Evolutionary conservation across 2,888 invertebrate species (phyloP), one percentile per base, ranked within the genome.

Genomic region (Phorcus lineatus): DNA sequence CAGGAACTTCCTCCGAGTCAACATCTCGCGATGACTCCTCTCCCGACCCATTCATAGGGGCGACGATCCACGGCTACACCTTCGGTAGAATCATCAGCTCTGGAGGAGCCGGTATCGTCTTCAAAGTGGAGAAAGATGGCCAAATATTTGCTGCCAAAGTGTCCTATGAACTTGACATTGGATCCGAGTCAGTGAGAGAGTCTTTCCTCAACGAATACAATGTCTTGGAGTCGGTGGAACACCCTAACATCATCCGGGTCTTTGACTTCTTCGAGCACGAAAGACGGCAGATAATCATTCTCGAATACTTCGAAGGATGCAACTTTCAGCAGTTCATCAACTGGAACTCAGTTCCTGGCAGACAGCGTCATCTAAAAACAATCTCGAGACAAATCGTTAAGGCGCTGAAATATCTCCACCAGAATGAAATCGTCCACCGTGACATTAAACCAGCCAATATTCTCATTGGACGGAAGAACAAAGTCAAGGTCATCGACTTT

Each of bases 401-500:
- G 28, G 62, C 24, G 13, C 22, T 62, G 16, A 24, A 62, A 19
- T 19, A 62, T 28, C 28, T 62, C 11, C 62, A 62, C 62, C 11
- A 24, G 0, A 62, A 62, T 16, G 28, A 17, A 22, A 62, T 62
- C 62, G 62, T 62, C 19, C 62, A 62, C 24, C 22, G 62, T 22
- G 62, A 62, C 62, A 62, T 62, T 28, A 62, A 62, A 28, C 62
- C 62, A 62, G 62, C 22, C 22, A 62, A 62, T 28, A 62, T 62
- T 19, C 62, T 62, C 19, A 62, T 62, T 28, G 62, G 62, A 24
- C 22, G 24, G 9, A 28, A 28, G 22, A 62, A 62, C 28, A 19
- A 62, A 6, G 62, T 24, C 24, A 62, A 62, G n/a, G 28, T 62
- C 22, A 62, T 62, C 24, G 62, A 62, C 24, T 62, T 62, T 19